Evolutionary conservation across 92 coral and sea anemone species (phyloP).

Genomic region (Actinernus sp.): DNA sequence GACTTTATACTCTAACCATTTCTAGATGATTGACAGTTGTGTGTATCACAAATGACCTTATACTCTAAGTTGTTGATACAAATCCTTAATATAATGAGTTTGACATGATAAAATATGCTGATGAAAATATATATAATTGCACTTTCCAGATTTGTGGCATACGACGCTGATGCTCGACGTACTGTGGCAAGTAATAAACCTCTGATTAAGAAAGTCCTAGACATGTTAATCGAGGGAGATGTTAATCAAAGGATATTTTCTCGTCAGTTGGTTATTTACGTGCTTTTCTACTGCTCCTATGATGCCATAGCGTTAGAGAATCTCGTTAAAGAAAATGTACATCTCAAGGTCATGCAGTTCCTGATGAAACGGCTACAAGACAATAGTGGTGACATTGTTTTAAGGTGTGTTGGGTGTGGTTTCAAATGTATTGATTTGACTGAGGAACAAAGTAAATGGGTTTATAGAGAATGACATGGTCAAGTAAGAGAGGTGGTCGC

Average conservation of each 20-base stretch:
- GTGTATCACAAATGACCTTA: too few species aligned
- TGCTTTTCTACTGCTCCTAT: conserved; percentile 63
- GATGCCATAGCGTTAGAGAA: conserved; percentile 13
- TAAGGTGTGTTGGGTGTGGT: not conserved
- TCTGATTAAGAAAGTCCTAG: conserved; percentile 40
- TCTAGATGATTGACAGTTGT: too few species aligned
- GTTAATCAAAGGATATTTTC: conserved; percentile 26
- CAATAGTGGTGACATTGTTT: not conserved
- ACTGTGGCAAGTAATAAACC: conserved; percentile 40
- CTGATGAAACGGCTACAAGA: not conserved
- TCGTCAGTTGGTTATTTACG: conserved; percentile 60
- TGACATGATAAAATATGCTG: too few species aligned
- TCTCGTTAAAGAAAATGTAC: not conserved
- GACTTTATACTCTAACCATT: too few species aligned
- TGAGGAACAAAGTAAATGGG: too few species aligned
- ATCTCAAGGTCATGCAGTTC: not conserved
- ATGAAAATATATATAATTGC: too few species aligned
- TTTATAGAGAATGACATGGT: too few species aligned
- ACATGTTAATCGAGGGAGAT: conserved; percentile 48
- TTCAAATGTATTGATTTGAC: too few species aligned
- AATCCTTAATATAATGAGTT: too few species aligned
- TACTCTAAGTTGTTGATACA: too few species aligned
- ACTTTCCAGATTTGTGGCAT: conserved; percentile 55
- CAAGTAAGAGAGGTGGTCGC: too few species aligned
- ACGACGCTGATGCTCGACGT: conserved; percentile 28